phyloP scores from a whole-genome alignment of 2,113 vertebrate genomes.

The Propithecus coquereli region DNA sequence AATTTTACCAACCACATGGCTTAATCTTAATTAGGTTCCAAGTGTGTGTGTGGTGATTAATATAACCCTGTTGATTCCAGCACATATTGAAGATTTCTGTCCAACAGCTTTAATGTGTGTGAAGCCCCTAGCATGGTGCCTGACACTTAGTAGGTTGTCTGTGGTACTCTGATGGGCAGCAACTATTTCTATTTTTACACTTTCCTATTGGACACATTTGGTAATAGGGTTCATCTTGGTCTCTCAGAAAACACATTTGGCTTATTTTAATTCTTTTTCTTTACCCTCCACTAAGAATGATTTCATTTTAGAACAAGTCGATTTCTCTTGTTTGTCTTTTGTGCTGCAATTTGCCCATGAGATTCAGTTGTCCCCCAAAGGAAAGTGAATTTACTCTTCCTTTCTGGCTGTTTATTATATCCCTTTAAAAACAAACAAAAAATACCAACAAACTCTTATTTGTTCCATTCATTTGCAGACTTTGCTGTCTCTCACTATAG shows the following conservation, averaged over 20 bases:
- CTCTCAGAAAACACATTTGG: background rate
- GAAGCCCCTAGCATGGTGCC: background rate
- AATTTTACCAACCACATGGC: background rate
- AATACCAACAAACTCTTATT: background rate
- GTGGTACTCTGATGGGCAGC: background rate
- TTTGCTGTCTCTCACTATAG: background rate
- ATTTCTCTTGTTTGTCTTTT: background rate
- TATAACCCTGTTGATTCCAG: background rate
- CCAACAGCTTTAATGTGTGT: accelerated
- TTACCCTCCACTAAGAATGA: background rate
- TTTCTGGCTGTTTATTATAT: background rate
- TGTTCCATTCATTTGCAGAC: background rate
- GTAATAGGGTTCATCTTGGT: background rate
- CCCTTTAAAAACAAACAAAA: background rate
- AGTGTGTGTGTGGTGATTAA: background rate
- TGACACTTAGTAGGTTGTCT: background rate
- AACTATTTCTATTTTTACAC: background rate
- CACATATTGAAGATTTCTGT: background rate
- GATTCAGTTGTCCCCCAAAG: background rate
- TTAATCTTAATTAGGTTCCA: background rate
- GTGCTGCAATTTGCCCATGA: background rate
- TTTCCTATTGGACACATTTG: background rate
- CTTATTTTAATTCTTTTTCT: background rate
- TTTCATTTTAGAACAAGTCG: background rate
- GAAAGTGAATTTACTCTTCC: background rate